Base-by-base conservation (phyloP, 2,888 invertebrate species). In the Phragmatobia fuliginosa region DNA sequence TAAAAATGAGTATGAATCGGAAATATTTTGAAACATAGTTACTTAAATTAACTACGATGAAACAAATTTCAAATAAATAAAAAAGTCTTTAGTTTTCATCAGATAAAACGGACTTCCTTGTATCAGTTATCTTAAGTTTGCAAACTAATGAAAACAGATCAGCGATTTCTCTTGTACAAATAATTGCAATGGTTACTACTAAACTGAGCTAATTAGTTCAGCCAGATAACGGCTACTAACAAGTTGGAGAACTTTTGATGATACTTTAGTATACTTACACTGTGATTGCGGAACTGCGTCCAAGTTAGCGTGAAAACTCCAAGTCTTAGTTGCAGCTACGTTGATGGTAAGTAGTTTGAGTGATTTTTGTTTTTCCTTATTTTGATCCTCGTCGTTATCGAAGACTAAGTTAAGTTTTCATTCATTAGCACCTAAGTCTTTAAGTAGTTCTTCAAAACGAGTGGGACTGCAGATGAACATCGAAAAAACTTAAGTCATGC, bases 201-300 rank as follows among this genome's bases (percentile, higher is more conserved):
- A 28, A 68, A 68, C 49, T 69, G 36, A 14, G 32, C 21, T 70
- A 70, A 70, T 70, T 70, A 66, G 56, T 70, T 66, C 32, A 33
- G 10, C 21, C 41, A 66, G 62, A 70, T 61, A 61, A 66, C 28
- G 38, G 64, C 52, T 52, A 49, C 62, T 70, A 70, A 62, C 61
- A 62, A 70, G 69, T 70, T 70, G 61, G 41, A 52, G 4, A 69
- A 66, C 52, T 69, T 45, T 58, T 60, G 52, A 64, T 49, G 60
- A 61, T 68, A 63, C 33, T 68, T 64, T 45, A 49, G 36, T 61
- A 28, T 32, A 52, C 60, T 65, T 69, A 65, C 52, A 60, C 61
- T 60, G 49, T 61, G 69, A 69, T 69, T 69, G 61, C 69, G 65
- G 49, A 69, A 61, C 64, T 49, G 59, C 56, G 68, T 28, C 25